Evolutionary conservation across 1,140 invertebrate genomes (phyloP).

Genomic region (Lanistes nyassanus): DNA sequence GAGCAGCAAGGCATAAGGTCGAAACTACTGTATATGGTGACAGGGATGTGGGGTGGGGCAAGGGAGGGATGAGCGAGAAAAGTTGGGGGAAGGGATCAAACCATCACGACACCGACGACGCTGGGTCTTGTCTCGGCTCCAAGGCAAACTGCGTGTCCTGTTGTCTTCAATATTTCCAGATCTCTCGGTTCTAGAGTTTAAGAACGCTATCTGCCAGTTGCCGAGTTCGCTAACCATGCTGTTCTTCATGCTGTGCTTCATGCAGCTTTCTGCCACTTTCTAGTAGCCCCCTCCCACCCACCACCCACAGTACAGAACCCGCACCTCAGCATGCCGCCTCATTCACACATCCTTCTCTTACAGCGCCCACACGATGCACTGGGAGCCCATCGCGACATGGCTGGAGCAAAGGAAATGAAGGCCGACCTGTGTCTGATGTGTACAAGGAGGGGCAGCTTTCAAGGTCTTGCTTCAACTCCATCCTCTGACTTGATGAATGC

Average conservation of each 20-base stretch:
- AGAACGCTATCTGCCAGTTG: background rate
- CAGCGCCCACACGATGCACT: too few species aligned
- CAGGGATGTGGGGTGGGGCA: background rate
- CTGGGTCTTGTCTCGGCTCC: background rate
- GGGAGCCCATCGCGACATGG: too few species aligned
- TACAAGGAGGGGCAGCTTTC: too few species aligned
- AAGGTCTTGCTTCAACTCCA: too few species aligned
- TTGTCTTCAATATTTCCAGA: background rate
- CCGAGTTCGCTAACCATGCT: background rate
- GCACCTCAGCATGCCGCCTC: too few species aligned
- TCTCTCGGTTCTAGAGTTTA: background rate
- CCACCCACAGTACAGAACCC: too few species aligned
- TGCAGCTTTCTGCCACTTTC: background rate
- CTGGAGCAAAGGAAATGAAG: too few species aligned
- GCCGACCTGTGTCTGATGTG: too few species aligned
- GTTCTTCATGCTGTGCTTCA: background rate
- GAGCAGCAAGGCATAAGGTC: background rate
- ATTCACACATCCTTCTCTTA: too few species aligned
- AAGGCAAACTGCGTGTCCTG: background rate
- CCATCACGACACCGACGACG: background rate
- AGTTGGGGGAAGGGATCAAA: constrained; percentile 2
- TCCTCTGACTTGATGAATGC: too few species aligned
- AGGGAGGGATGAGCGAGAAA: background rate
- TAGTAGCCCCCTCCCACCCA: too few species aligned
- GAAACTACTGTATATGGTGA: background rate